Percentiles rank a stretch among this genome's conserved stretches.
These are phyloP conservation scores for Pinna nobilis DNA, from an alignment of 1,140 invertebrate genomes.

Conservation along the genomic window DNA sequence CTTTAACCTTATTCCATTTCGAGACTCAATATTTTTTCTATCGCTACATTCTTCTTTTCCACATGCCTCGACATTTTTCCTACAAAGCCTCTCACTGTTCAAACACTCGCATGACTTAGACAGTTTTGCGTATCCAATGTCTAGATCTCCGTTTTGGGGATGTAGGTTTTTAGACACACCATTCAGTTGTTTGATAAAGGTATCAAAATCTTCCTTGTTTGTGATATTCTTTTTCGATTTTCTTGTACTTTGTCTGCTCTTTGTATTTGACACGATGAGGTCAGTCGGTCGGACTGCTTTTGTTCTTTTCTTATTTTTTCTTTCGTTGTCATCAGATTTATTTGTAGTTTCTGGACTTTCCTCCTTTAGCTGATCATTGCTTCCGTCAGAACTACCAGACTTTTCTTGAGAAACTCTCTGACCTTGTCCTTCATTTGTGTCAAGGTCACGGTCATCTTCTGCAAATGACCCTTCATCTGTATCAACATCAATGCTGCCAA, in stretches of 20 bases:
- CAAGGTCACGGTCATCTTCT: background rate
- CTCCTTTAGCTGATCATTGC: too few relatives aligned
- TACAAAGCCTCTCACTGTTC: too few relatives aligned
- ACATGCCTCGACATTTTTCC: too few relatives aligned
- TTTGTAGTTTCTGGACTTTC: background rate
- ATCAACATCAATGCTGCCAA: background rate
- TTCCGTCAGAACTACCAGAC: too few relatives aligned
- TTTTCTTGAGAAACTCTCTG: background rate
- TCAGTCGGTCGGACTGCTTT: constrained; percentile 9
- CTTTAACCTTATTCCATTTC: too few relatives aligned
- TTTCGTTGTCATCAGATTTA: background rate
- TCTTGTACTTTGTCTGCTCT: background rate
- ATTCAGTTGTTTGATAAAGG: constrained; percentile 7
- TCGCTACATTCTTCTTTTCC: too few relatives aligned
- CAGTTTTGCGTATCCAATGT: too few relatives aligned
- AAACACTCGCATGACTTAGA: constrained; percentile 16
- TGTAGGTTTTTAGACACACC: constrained; percentile 6
- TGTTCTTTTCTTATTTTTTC: background rate
- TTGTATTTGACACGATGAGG: background rate
- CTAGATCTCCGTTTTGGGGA: too few relatives aligned
- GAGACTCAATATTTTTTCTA: too few relatives aligned
- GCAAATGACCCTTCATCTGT: constrained; percentile 7
- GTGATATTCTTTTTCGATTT: constrained; percentile 1
- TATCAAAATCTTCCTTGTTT: constrained; percentile 13
- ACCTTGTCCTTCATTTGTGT: background rate